These are phyloP conservation scores for Aporophyla nigra DNA, from an alignment of 2,888 invertebrate genomes.

Conservation along the genomic window DNA sequence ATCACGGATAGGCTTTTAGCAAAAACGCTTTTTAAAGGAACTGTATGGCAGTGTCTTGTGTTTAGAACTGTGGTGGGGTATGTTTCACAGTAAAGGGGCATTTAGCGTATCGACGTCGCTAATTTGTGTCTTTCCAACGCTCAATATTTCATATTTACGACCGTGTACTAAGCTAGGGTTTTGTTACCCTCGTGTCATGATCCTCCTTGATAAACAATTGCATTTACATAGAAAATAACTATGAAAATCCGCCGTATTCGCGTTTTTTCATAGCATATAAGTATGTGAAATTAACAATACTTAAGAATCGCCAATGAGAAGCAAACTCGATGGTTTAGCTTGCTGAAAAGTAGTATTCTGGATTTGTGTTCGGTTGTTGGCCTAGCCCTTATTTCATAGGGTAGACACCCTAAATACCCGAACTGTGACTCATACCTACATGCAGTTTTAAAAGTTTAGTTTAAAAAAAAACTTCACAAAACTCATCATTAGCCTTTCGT, in stretches of 20 bases:
- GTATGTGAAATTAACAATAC: background rate
- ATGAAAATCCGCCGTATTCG: background rate
- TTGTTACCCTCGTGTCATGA: background rate
- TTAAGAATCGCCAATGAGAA: background rate
- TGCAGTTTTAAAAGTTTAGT: constrained; percentile 33
- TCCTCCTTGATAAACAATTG: background rate
- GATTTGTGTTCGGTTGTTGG: background rate
- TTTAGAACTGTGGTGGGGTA: constrained; percentile 27
- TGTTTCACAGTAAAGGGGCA: background rate
- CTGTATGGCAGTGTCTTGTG: constrained; percentile 8
- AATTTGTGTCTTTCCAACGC: background rate
- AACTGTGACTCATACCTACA: constrained; percentile 3
- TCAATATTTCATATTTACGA: background rate
- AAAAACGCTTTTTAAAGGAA: constrained; percentile 34
- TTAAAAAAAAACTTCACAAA: constrained; percentile 13
- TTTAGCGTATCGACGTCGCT: background rate
- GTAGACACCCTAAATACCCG: background rate
- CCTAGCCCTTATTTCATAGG: no score
- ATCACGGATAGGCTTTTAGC: constrained; percentile 52
- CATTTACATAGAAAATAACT: background rate
- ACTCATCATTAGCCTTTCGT: constrained; percentile 28
- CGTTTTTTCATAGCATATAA: background rate
- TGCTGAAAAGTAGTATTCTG: background rate
- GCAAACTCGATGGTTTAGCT: background rate
- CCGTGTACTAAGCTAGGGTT: background rate